phyloP scores from a whole-genome alignment of 2,113 vertebrate genomes.

The Equus przewalskii region DNA sequence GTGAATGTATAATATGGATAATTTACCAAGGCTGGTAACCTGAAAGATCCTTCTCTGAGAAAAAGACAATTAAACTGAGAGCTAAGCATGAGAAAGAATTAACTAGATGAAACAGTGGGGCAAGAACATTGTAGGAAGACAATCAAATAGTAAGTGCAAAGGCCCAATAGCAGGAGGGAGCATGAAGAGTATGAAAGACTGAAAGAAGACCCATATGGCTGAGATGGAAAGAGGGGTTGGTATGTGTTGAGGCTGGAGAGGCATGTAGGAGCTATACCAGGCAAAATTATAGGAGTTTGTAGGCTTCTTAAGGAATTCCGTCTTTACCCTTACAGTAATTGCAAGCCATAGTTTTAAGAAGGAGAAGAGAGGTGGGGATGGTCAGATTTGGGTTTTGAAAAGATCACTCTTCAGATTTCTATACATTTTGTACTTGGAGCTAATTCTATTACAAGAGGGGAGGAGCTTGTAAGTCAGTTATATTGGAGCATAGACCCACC shows the following conservation, averaged over 20 bases:
- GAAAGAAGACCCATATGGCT: background rate
- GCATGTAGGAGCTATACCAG: background rate
- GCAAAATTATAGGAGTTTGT: background rate
- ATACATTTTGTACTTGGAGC: background rate
- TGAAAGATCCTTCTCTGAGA: background rate
- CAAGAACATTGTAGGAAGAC: background rate
- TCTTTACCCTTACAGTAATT: background rate
- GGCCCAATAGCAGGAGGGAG: background rate
- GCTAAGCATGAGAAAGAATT: background rate
- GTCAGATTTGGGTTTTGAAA: background rate
- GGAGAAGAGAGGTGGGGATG: background rate
- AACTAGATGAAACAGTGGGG: background rate
- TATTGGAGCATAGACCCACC: background rate
- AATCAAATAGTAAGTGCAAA: background rate
- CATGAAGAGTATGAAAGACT: background rate
- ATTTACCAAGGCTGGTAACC: background rate
- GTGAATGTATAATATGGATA: background rate
- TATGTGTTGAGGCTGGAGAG: background rate
- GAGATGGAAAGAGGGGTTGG: background rate
- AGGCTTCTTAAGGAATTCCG: background rate
- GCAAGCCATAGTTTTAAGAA: background rate
- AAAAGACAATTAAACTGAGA: constrained; percentile 15
- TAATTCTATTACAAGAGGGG: background rate
- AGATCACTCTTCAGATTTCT: background rate
- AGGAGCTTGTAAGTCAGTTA: background rate